Base-by-base conservation (phyloP, 2,113 vertebrate species). In the Dicaeum eximium region DNA sequence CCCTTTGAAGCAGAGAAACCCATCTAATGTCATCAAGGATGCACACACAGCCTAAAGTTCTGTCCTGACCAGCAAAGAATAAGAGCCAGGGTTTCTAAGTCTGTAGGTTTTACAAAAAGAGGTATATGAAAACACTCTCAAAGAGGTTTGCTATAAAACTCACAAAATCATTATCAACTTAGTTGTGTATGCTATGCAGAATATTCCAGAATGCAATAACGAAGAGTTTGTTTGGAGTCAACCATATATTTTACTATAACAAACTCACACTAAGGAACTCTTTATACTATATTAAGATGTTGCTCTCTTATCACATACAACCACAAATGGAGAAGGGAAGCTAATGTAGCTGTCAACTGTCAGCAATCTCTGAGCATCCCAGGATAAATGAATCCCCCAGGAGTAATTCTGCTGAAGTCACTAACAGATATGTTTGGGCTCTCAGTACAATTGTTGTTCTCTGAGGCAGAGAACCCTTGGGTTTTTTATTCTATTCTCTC, bases 381-480 rank as follows among this genome's bases (percentile, higher is more conserved):
- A 88, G 91, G 82, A 94, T 94, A 94, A 96, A 97, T 94, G 58
- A 95, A 92, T 88, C 92, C 60, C 86, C 31, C 0, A 13, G 75
- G 96, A 97, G 67, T 93, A 94, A 94, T 96, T 95, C 88, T 90
- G 86, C 88, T 95, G 95, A 94, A 96, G 91, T 96, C 90, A 94
- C 92, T 83, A 96, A 71, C 86, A 86, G 75, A 96, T 94, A 92
- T 83, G 90, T 96, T 91, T 88, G 85, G 79, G 60, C 60, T 95
- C 60, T 91, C 79, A 94, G 84, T 93, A 92, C 93, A 96, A 78
- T 60, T 86, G 67, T 80, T 95, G 90, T 91, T 92, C 88, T 94
- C 79, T 47, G 70, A 73, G 84, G 54, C 78, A 92, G 84, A 88
- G 74, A 85, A 92, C 58, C 35, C 37, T 69, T 42, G 30, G 25